Evolutionary conservation across 2,888 invertebrate genomes (phyloP).

Genomic region (Drosophila mercatorum): DNA sequence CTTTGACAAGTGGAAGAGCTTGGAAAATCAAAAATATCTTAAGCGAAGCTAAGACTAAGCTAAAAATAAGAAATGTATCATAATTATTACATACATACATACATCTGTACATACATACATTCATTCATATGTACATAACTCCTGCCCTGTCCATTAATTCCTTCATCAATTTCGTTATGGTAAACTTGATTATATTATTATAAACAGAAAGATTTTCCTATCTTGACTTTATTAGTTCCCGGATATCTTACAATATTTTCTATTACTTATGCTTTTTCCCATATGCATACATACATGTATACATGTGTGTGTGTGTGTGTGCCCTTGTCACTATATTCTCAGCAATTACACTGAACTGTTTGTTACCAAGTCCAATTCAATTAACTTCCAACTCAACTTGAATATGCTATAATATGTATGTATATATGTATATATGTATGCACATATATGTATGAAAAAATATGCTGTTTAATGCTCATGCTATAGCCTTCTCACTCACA

Average conservation of each 20-base stretch:
- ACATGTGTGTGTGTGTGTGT: constrained; percentile 8
- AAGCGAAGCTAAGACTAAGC: too few species aligned
- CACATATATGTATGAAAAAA: constrained; percentile 2
- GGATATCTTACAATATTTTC: background rate
- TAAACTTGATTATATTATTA: background rate
- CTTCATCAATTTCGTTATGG: background rate
- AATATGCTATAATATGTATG: background rate
- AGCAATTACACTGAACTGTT: constrained; percentile 46
- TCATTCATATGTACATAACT: background rate
- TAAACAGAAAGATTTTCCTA: background rate
- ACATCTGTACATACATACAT: too few species aligned
- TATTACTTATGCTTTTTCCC: background rate
- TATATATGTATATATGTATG: background rate
- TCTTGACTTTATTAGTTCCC: background rate
- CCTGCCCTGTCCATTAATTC: background rate
- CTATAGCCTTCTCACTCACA: background rate
- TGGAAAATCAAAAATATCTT: too few species aligned
- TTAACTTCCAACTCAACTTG: constrained; percentile 24
- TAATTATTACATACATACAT: too few species aligned
- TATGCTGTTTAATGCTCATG: constrained; percentile 24
- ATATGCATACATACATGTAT: background rate
- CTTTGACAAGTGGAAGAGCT: too few species aligned
- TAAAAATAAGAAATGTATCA: too few species aligned
- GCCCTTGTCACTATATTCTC: constrained; percentile 76
- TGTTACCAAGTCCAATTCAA: constrained; percentile 37